phyloP scores from a whole-genome alignment of 1,140 invertebrate species.

The Cotesia chilonis region DNA sequence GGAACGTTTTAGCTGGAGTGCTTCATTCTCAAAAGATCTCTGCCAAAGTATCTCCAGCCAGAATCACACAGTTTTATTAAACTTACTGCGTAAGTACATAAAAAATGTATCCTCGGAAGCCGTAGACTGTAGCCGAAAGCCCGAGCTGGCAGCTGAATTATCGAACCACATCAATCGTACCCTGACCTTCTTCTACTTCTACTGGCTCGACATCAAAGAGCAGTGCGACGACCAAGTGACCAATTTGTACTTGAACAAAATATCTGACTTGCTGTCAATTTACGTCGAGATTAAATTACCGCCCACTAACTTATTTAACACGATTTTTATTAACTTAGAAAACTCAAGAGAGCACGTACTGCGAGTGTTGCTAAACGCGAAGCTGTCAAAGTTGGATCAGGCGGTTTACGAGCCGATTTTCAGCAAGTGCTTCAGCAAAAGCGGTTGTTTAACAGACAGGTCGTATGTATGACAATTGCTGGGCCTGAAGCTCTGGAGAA shows the following conservation, averaged over 20 bases:
- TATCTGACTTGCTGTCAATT: slow-evolving; percentile 54
- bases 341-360: slow-evolving; percentile 58
- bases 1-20: slow-evolving; percentile 22
- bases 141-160: background rate
- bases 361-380: slow-evolving; percentile 53
- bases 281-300: slow-evolving; percentile 54
- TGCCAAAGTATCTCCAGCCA: slow-evolving; percentile 11
- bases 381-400: slow-evolving; percentile 40
- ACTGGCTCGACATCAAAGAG: slow-evolving; percentile 41
- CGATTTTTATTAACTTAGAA: slow-evolving; percentile 56
- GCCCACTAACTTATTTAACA: slow-evolving; percentile 49
- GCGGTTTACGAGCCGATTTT: slow-evolving; percentile 53
- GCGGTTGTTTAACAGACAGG: slow-evolving; percentile 43
- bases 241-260: slow-evolving; percentile 54
- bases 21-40: background rate
- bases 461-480: slow-evolving; percentile 56
- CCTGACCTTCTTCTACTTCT: slow-evolving; percentile 37
- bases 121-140: background rate
- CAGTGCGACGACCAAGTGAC: slow-evolving; percentile 42
- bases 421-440: slow-evolving; percentile 50
- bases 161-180: slow-evolving; percentile 15
- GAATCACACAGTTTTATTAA: slow-evolving; percentile 1
- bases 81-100: slow-evolving; percentile 15
- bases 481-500: slow-evolving; percentile 55
- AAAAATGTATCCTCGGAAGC: slow-evolving; percentile 19